Percentiles rank a stretch among this genome's conserved stretches.
Evolutionary conservation across 2,888 invertebrate genomes (phyloP).

Genomic region (Neoscelio sp.): DNA sequence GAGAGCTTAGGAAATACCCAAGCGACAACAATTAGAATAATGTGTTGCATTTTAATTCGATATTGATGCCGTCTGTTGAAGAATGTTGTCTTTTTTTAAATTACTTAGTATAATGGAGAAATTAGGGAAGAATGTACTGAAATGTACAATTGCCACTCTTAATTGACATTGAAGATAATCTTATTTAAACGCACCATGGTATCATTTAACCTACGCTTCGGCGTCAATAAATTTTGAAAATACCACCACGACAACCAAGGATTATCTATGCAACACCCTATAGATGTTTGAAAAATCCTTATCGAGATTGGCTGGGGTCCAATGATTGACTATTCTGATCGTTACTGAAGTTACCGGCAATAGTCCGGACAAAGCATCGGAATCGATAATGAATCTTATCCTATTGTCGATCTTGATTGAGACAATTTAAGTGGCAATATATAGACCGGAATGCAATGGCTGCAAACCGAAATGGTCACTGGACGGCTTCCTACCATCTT

Average conservation of each 20-base stretch:
- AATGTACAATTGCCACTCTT: no score
- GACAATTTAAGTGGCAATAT: conserved; percentile 19
- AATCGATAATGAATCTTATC: conserved; percentile 48
- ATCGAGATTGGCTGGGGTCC: conserved; percentile 23
- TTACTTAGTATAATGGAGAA: no score
- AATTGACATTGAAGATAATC: no score
- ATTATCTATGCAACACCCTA: not conserved
- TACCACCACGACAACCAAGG: no score
- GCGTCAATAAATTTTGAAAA: no score
- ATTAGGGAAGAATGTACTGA: no score
- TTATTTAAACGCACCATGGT: no score
- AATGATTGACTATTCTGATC: conserved; percentile 36
- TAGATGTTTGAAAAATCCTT: conserved; percentile 9
- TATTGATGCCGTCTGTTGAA: no score
- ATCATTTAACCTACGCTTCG: no score
- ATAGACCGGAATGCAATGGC: conserved; percentile 18
- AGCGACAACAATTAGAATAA: not conserved
- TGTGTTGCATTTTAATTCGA: no score
- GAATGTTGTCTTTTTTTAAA: no score
- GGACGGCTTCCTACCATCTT: conserved; percentile 21
- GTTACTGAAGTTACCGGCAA: conserved; percentile 3
- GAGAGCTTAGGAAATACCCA: not conserved
- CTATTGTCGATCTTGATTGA: conserved; percentile 48
- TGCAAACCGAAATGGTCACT: conserved; percentile 30
- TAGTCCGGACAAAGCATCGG: conserved; percentile 27